phyloP scores from a whole-genome alignment of 1,140 invertebrate genomes.

The Philopotamus ludificatus region DNA sequence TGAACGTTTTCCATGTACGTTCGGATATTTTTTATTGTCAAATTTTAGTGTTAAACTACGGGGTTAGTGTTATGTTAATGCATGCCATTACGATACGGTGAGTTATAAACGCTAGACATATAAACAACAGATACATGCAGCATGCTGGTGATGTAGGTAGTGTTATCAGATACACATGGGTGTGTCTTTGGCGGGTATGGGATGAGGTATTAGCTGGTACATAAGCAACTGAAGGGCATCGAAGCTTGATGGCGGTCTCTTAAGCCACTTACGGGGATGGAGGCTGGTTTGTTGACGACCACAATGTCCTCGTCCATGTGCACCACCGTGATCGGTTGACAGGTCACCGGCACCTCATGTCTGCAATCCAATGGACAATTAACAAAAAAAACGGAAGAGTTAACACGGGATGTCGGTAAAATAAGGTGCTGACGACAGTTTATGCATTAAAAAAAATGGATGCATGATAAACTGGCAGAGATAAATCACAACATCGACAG shows the following conservation, averaged over 20 bases:
- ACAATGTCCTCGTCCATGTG: conserved; percentile 97
- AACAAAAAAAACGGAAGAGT: conserved; percentile 25
- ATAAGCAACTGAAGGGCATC: conserved; percentile 14
- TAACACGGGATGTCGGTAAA: background rate
- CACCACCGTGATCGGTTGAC: conserved; percentile 90
- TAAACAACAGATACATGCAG: background rate
- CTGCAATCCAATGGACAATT: conserved; percentile 64
- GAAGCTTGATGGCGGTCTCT: conserved; percentile 66
- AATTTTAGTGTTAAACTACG: too few species aligned
- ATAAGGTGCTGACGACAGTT: background rate
- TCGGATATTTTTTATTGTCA: too few species aligned
- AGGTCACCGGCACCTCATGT: conserved; percentile 96
- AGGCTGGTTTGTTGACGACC: conserved; percentile 99
- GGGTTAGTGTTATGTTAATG: too few species aligned
- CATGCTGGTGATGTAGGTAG: conserved; percentile 2
- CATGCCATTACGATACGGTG: too few species aligned
- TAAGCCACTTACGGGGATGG: conserved; percentile 92
- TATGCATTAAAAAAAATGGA: background rate
- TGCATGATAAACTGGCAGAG: background rate
- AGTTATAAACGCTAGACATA: too few species aligned
- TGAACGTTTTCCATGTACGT: too few species aligned
- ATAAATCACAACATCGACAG: background rate
- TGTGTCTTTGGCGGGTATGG: background rate
- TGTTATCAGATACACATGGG: background rate
- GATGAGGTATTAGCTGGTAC: background rate